Base-by-base conservation (phyloP, 2,888 invertebrate species). In the Diarsia dahlii region DNA sequence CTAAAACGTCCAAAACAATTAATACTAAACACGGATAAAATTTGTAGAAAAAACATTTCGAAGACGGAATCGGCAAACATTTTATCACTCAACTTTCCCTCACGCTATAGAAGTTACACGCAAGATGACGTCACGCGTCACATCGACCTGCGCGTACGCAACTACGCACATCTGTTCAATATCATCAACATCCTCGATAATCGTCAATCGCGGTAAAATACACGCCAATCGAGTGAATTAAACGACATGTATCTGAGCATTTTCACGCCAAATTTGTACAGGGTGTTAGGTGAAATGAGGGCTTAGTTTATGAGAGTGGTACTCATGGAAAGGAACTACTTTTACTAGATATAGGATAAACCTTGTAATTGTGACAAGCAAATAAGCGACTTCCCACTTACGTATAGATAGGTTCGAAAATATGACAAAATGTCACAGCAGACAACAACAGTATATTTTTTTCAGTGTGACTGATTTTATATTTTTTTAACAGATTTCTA, bases 81-180 rank as follows among this genome's bases (percentile, higher is more conserved):
- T 85, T 84, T 78, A 89, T 88, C 83, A 84, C 76, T 72, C 83
- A 77, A 91, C 93, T 93, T 93, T 93, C 93, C 87, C 92, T 90
- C 88, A 86, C 85, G 87, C 86, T 84, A 88, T 84, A 89, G 88
- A 88, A 91, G 79, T 82, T 75, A 80, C 91, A 91, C 89, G 92
- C 90, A 86, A 86, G 74, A 86, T 88, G 81, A 75, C 82, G 84
- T 75, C 81, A 81, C 80, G 9, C 83, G 81, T 64, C 68, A 74
- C 65, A 56, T 75, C 60, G 62, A 65, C 74, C 64, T 74, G 76
- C 74, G 71, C 78, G 72, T 65, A 76, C 85, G 28, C 28, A 28
- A 28, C 28, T 28, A 28, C 28, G 85, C 75, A 86, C 78, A 79
- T 82, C 87, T 86, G 76, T 54, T 76, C 10, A 65, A 74, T 54